phyloP scores from a whole-genome alignment of 2,113 vertebrate species.

The Pseudorasbora parva region DNA sequence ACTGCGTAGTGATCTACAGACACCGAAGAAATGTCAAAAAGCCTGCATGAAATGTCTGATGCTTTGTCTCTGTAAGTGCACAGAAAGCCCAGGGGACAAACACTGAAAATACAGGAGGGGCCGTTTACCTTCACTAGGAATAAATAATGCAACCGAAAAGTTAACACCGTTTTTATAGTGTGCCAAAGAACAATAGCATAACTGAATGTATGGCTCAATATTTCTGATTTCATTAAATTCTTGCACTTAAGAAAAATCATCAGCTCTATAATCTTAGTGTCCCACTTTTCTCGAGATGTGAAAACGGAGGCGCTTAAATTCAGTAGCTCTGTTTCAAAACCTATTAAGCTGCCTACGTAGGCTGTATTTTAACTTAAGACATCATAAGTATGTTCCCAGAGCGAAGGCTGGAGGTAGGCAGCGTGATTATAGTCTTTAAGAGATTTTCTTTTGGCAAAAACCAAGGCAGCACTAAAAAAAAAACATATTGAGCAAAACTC shows the following conservation, averaged over 20 bases:
- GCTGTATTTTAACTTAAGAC: slow-evolving; percentile 19
- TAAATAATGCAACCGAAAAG: neutral
- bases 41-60: neutral
- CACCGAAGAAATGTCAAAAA: neutral
- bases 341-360: slow-evolving; percentile 3
- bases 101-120: neutral
- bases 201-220: neutral
- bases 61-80: neutral
- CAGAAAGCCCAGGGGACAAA: slow-evolving; percentile 9
- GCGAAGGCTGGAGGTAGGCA: slow-evolving; percentile 19
- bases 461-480: neutral
- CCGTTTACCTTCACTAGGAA: neutral
- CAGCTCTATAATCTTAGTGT: slow-evolving; percentile 2
- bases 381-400: neutral
- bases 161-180: neutral
- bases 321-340: neutral
- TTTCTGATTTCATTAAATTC: neutral
- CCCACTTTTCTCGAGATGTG: slow-evolving; percentile 11
- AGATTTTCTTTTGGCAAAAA: neutral
- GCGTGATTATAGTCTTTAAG: slow-evolving; percentile 20
- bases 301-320: neutral
- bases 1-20: neutral
- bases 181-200: neutral
- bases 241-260: neutral
- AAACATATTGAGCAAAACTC: neutral